Base-by-base conservation (phyloP, 2,113 vertebrate genomes). In the Cichladusa arquata region DNA sequence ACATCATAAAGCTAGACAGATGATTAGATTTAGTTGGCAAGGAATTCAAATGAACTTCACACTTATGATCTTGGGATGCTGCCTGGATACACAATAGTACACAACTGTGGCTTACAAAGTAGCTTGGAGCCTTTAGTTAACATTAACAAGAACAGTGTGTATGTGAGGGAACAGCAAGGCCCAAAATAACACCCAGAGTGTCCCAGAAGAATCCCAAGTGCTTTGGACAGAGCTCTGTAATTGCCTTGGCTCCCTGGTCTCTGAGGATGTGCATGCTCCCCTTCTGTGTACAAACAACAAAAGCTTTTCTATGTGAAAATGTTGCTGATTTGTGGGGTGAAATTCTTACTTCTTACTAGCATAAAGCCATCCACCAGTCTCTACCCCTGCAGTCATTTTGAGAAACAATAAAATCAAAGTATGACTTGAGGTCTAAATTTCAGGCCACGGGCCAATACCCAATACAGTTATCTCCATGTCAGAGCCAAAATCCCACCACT, bases 21-120 rank as follows among this genome's bases (percentile, higher is more conserved):
- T 62, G 95, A 96, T 95, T 94, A 93, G 84, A 95, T 95, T 88
- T 84, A 86, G 33, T 40, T 94, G 94, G 94, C 81, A 83, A 93
- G 54, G 57, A 74, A 81, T 86, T 94, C 73, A 73, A 66, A 57
- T 62, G 48, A 96, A 95, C 84, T 88, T 94, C 65, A 92, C 81
- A 62, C 86, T 90, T 89, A 45, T 0, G 19, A 62, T 94, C 94
- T 81, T 88, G 92, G 95, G 96, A 95, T 88, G 81, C 90, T 95
- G 92, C 96, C 94, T 91, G 94, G 92, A 79, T 74, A 86, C 86
- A 83, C 86, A 87, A 50, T 14, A 45, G 73, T 11, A 94, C 87
- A 92, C 85, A 88, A 48, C 14, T 7, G 36, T 53, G 77, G 33
- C 44, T 88, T 93, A 95, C 85, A 88, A 92, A 96, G 93, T 81